These are phyloP conservation scores for Nycteola revayana DNA, from an alignment of 2,888 invertebrate species.

Conservation along the genomic window DNA sequence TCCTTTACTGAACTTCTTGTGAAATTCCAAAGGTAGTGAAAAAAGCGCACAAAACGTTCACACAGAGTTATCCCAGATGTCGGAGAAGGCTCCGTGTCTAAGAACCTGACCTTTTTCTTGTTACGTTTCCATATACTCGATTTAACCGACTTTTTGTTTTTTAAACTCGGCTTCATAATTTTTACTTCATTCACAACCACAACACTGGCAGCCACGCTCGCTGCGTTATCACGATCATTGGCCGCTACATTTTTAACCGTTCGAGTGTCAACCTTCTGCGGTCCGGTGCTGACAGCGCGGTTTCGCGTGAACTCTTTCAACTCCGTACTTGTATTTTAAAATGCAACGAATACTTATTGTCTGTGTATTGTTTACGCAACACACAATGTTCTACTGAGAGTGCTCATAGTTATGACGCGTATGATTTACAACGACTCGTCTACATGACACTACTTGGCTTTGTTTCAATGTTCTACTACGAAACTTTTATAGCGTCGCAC, in stretches of 20 bases:
- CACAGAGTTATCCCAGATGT: conserved; percentile 40
- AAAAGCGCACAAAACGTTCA: conserved; percentile 55
- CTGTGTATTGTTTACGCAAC: conserved; percentile 38
- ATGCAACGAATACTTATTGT: conserved; percentile 17
- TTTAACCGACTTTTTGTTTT: conserved; percentile 49
- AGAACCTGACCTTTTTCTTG: conserved; percentile 70
- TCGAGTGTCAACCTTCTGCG: conserved; percentile 41
- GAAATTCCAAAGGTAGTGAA: conserved; percentile 59
- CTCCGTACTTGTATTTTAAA: conserved; percentile 50
- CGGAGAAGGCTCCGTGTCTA: conserved; percentile 48
- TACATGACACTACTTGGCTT: conserved; percentile 62
- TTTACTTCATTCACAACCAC: conserved; percentile 51
- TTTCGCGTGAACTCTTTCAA: conserved; percentile 36
- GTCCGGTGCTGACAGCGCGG: conserved; percentile 36
- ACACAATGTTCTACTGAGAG: conserved; percentile 47
- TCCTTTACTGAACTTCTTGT: conserved; percentile 51
- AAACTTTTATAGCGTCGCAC: conserved; percentile 43
- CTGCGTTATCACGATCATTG: conserved; percentile 27
- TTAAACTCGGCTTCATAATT: conserved; percentile 59
- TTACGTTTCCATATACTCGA: conserved; percentile 36
- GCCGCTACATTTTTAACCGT: conserved; percentile 52
- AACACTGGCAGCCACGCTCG: conserved; percentile 36
- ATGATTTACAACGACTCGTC: conserved; percentile 48
- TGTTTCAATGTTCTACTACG: conserved; percentile 53
- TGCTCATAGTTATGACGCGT: conserved; percentile 46